Conservation (phyloP, 2,113 vertebrate species). For the Mirza zaza region DNA sequence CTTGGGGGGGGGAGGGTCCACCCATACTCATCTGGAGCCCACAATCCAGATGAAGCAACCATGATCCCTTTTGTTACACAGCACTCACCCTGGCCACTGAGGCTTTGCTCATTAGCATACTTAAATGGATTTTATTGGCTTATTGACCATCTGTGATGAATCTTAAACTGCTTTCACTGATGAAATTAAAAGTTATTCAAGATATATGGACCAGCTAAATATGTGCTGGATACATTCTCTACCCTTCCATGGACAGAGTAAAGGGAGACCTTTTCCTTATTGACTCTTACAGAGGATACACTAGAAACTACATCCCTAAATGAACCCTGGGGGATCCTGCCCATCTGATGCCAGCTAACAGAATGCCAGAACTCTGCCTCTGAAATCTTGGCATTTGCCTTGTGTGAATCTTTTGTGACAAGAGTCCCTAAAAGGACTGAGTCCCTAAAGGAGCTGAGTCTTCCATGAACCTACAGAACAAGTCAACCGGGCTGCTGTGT, state of each 20-base stretch:
- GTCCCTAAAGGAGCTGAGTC: not conserved
- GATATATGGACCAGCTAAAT: not conserved
- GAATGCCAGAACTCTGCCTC: not conserved
- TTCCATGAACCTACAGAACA: not conserved
- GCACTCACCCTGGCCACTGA: not conserved
- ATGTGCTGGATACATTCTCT: not conserved
- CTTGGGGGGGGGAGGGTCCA: not conserved
- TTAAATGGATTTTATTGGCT: not conserved
- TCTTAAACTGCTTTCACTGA: not conserved
- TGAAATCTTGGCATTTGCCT: not conserved
- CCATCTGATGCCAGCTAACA: not conserved
- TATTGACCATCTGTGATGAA: not conserved
- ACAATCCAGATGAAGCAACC: not conserved
- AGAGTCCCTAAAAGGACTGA: not conserved
- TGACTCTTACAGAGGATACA: not conserved
- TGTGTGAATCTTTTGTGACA: not conserved
- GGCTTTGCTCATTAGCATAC: not conserved
- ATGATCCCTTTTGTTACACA: not conserved
- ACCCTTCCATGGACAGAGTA: not conserved
- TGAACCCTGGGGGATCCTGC: not conserved
- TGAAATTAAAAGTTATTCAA: not conserved
- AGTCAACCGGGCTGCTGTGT: not conserved
- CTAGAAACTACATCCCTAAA: not conserved
- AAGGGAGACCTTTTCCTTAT: not conserved
- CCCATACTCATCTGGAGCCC: not conserved